A percentile compares a stretch with the other conserved stretches of the same genome.
phyloP scores from a whole-genome alignment of 2,888 invertebrate species.

The Terebella lapidaria region DNA sequence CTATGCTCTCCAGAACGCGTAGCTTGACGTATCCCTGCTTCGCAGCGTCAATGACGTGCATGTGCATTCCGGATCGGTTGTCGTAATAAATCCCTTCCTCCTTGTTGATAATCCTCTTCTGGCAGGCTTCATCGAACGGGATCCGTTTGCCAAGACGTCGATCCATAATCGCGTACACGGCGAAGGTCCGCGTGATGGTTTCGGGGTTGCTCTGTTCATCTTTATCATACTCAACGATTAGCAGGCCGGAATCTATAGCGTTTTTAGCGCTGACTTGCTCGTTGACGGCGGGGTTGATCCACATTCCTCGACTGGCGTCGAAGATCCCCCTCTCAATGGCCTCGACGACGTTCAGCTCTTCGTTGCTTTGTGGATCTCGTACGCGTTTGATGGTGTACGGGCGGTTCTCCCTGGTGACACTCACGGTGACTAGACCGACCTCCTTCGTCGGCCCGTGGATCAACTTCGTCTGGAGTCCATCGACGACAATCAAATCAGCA shows the following conservation, averaged over 20 bases:
- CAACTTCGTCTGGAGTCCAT: slow-evolving; percentile 3
- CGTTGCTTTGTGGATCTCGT: slow-evolving; percentile 8
- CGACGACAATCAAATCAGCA: slow-evolving; percentile 6
- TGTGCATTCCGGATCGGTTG: not conserved
- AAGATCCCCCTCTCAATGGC: slow-evolving; percentile 11
- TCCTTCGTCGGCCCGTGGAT: not conserved
- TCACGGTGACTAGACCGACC: slow-evolving; percentile 18
- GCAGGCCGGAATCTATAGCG: slow-evolving; percentile 36
- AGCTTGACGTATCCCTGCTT: slow-evolving; percentile 4
- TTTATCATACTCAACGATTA: slow-evolving; percentile 26
- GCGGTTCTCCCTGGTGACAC: slow-evolving; percentile 2
- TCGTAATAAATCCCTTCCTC: slow-evolving; percentile 4
- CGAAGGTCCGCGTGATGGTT: slow-evolving; percentile 6
- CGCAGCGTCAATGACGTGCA: slow-evolving; percentile 6
- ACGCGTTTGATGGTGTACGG: slow-evolving; percentile 15
- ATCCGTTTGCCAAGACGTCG: slow-evolving; percentile 3
- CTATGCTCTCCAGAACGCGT: slow-evolving; percentile 28
- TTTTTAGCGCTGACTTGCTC: slow-evolving; percentile 30
- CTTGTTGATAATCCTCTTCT: slow-evolving; percentile 3
- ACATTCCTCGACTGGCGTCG: slow-evolving; percentile 4
- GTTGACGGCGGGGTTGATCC: slow-evolving; percentile 1
- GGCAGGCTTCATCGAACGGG: slow-evolving; percentile 1
- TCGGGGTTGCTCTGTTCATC: slow-evolving; percentile 1
- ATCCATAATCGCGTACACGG: slow-evolving; percentile 12
- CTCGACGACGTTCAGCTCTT: slow-evolving; percentile 8